These are phyloP conservation scores for Leptinotarsa texana DNA, from an alignment of 1,140 invertebrate genomes.

Conservation along the genomic window DNA sequence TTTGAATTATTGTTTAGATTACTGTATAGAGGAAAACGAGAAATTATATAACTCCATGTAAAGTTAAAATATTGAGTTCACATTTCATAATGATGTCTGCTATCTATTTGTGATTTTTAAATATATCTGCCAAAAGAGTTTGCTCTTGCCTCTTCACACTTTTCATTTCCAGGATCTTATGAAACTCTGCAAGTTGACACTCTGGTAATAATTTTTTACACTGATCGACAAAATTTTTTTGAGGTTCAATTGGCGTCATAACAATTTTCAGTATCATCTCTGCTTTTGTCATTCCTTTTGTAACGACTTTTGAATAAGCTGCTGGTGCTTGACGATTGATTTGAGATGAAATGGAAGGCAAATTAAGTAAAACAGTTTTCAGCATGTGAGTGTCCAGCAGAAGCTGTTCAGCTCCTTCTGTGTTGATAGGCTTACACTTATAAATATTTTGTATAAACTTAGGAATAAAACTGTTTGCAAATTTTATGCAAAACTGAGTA, in stretches of 20 bases:
- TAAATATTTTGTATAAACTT: constrained; percentile 93
- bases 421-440: constrained; percentile 92
- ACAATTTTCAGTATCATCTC: constrained; percentile 99
- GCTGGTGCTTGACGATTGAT: constrained; percentile 85
- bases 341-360: constrained; percentile 90
- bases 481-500: constrained; percentile 96
- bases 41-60: too few relatives aligned
- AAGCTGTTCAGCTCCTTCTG: constrained; percentile 95
- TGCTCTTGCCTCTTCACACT: constrained; percentile 63
- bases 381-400: constrained; percentile 96
- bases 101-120: constrained; percentile 40
- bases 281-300: constrained; percentile 94
- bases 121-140: constrained; percentile 48
- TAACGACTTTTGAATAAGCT: constrained; percentile 84
- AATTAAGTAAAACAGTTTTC: constrained; percentile 92
- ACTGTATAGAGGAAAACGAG: too few relatives aligned
- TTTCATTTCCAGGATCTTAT: constrained; percentile 97
- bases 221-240: constrained; percentile 87
- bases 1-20: too few relatives aligned
- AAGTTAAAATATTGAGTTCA: too few relatives aligned
- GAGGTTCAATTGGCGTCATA: constrained; percentile 90
- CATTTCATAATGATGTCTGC: too few relatives aligned
- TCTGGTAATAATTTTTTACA: constrained; percentile 90
- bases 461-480: constrained; percentile 93
- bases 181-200: constrained; percentile 87